Percentiles rank a stretch among this genome's conserved stretches.
Evolutionary conservation across 1,140 invertebrate species (phyloP).

Genomic region (Latrodectus geometricus): DNA sequence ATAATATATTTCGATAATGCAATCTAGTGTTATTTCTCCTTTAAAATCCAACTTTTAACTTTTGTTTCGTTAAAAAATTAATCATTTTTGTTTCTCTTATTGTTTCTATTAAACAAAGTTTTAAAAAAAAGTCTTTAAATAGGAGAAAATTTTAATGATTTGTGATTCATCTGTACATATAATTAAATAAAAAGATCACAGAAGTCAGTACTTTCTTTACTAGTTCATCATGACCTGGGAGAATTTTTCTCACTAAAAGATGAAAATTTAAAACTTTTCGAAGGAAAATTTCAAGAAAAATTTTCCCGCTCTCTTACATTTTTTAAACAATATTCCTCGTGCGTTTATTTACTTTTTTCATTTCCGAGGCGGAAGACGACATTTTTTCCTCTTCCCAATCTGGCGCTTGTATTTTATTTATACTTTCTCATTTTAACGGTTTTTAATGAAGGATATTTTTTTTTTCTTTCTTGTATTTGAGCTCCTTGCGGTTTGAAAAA

Average conservation of each 20-base stretch:
- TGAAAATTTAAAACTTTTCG: too few relatives aligned
- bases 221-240: too few relatives aligned
- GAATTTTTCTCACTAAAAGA: too few relatives aligned
- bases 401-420: not conserved
- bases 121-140: not conserved
- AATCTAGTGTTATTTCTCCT: too few relatives aligned
- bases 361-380: not conserved
- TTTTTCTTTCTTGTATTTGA: constrained; percentile 6
- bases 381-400: not conserved
- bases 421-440: not conserved
- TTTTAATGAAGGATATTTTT: not conserved
- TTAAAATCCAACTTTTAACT: too few relatives aligned
- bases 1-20: too few relatives aligned
- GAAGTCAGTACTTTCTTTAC: too few relatives aligned
- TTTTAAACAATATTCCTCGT: not conserved
- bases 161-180: not conserved
- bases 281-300: too few relatives aligned
- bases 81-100: too few relatives aligned
- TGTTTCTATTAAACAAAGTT: not conserved
- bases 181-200: too few relatives aligned
- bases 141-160: not conserved
- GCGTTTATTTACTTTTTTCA: not conserved
- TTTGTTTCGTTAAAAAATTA: too few relatives aligned
- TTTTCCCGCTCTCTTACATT: not conserved
- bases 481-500: not conserved